A percentile compares a stretch with the other conserved stretches of the same genome.
Conservation (phyloP, 2,797 vertebrate species). For the Dipus sagitta region DNA sequence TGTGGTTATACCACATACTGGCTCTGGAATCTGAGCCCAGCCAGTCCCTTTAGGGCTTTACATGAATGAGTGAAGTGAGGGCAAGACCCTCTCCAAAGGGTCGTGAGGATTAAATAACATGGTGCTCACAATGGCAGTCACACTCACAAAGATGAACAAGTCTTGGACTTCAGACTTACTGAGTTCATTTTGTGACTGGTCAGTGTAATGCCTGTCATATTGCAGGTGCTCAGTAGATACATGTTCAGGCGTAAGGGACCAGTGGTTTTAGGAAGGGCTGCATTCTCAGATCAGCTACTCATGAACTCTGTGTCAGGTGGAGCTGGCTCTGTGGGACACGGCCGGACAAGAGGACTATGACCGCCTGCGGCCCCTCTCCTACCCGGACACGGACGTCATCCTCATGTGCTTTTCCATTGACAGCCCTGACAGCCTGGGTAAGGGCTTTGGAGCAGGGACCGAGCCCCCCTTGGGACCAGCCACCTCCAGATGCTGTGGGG, state of each 20-base stretch:
- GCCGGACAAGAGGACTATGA: constrained; percentile 99
- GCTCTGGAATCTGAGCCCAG: not conserved
- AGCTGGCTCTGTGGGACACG: constrained; percentile 98
- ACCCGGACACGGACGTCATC: constrained; percentile 98
- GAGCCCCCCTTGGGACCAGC: not conserved
- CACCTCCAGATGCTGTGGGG: not conserved
- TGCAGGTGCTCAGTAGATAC: not conserved
- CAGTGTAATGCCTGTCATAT: not conserved
- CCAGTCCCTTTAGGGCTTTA: not conserved
- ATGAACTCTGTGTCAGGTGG: constrained; percentile 90
- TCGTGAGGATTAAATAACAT: not conserved
- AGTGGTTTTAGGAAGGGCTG: constrained; percentile 10
- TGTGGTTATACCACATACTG: not conserved
- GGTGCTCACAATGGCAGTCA: not conserved
- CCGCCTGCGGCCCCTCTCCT: constrained; percentile 96
- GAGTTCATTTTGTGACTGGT: not conserved
- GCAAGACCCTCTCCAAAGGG: not conserved
- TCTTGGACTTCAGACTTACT: not conserved
- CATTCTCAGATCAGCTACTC: not conserved
- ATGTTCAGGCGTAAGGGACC: not conserved
- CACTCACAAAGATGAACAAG: not conserved
- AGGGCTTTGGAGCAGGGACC: not conserved
- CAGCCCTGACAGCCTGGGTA: constrained; percentile 98
- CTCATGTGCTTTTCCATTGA: constrained; percentile 99
- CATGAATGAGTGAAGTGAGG: not conserved